A percentile compares a stretch with the other conserved stretches of the same genome.
Evolutionary conservation across 2,797 vertebrate genomes (phyloP).

Genomic region (Sparidentex hasta): DNA sequence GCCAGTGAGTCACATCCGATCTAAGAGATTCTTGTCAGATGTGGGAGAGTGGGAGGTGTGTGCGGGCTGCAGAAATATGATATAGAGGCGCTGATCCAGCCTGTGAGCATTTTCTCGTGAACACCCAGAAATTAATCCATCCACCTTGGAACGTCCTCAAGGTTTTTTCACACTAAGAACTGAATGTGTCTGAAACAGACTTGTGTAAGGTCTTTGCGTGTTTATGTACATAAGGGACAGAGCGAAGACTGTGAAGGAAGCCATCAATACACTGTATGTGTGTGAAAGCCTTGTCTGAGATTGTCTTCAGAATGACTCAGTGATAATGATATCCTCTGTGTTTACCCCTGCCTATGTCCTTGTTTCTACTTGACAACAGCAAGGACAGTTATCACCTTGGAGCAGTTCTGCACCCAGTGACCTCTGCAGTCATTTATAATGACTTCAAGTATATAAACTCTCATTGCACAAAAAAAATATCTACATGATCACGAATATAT

Average conservation of each 20-base stretch:
- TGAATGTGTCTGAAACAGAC: slow-evolving; percentile 45
- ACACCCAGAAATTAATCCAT: slow-evolving; percentile 74
- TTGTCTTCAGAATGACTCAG: slow-evolving; percentile 34
- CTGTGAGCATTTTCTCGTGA: slow-evolving; percentile 66
- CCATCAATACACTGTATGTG: slow-evolving; percentile 5
- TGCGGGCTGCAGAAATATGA: slow-evolving; percentile 81
- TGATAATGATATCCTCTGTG: slow-evolving; percentile 43
- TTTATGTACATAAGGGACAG: slow-evolving; percentile 32
- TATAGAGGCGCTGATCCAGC: slow-evolving; percentile 70
- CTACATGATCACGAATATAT: not conserved
- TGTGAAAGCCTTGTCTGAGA: slow-evolving; percentile 22
- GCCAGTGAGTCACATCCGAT: slow-evolving; percentile 83
- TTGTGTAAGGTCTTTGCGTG: slow-evolving; percentile 47
- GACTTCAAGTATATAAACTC: not conserved
- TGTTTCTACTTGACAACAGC: slow-evolving; percentile 43
- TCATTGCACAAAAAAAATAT: not conserved
- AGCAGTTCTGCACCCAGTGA: slow-evolving; percentile 39
- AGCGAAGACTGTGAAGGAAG: slow-evolving; percentile 27
- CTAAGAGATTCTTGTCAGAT: slow-evolving; percentile 80
- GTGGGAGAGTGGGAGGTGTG: slow-evolving; percentile 79
- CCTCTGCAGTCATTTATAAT: slow-evolving; percentile 33
- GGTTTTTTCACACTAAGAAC: slow-evolving; percentile 63
- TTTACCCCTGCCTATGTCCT: slow-evolving; percentile 11
- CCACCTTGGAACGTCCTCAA: slow-evolving; percentile 72
- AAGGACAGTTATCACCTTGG: slow-evolving; percentile 21